Percentiles rank a stretch among this genome's conserved stretches.
Conservation (phyloP, 2,888 invertebrate species). For the Malacosoma neustria region DNA sequence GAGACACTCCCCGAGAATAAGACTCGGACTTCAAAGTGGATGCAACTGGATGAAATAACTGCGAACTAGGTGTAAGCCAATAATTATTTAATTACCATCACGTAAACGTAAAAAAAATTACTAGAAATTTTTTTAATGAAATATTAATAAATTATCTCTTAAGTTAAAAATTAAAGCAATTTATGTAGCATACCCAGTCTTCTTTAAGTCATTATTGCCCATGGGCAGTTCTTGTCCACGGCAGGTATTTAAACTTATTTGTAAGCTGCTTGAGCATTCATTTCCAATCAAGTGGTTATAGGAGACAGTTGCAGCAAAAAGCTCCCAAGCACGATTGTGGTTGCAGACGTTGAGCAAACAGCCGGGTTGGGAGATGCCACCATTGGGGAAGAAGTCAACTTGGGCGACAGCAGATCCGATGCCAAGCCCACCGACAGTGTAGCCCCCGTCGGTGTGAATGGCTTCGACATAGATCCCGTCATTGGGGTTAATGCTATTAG, state of each 20-base stretch:
- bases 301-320: constrained; percentile 40
- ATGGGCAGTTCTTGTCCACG: constrained; percentile 27
- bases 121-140: neutral
- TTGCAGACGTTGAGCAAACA: constrained; percentile 39
- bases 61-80: no score
- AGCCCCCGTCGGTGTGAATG: constrained; percentile 59
- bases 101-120: no score
- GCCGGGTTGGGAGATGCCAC: constrained; percentile 57
- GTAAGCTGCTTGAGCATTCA: constrained; percentile 25
- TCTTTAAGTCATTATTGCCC: constrained; percentile 35
- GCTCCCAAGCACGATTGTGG: constrained; percentile 46
- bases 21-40: no score
- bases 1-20: no score
- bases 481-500: constrained; percentile 23
- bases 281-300: constrained; percentile 39
- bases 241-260: constrained; percentile 36
- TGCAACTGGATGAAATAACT: no score
- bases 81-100: no score
- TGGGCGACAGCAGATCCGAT: constrained; percentile 63
- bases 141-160: neutral
- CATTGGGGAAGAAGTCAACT: constrained; percentile 77
- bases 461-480: constrained; percentile 53
- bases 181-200: constrained; percentile 38
- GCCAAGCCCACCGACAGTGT: constrained; percentile 51
- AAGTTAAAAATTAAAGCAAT: no score